phyloP scores from a whole-genome alignment of 2,888 invertebrate genomes.

The Callyntrura sp. region DNA sequence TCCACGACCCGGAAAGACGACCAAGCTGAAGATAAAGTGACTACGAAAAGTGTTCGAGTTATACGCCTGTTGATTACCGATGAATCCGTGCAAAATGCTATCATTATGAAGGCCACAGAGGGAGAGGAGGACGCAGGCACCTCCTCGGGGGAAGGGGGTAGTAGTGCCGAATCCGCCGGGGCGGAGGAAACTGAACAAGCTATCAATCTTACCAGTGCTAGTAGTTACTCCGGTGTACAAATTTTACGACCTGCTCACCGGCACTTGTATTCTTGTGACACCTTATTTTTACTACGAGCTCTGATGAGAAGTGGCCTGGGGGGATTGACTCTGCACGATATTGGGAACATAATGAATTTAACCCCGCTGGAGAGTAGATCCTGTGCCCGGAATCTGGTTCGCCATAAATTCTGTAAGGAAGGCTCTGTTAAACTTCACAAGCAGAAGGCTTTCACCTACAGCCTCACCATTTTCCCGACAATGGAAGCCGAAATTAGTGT shows the following conservation, averaged over 20 bases:
- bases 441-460: slow-evolving; percentile 53
- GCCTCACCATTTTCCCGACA: neutral
- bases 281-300: neutral
- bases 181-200: neutral
- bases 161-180: no score
- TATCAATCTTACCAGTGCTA: neutral
- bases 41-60: slow-evolving; percentile 26
- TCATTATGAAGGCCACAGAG: neutral
- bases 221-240: neutral
- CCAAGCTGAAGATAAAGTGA: neutral
- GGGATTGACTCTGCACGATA: slow-evolving; percentile 65
- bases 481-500: neutral
- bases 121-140: neutral
- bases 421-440: slow-evolving; percentile 38
- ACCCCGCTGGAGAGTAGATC: slow-evolving; percentile 68
- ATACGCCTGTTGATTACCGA: slow-evolving; percentile 35
- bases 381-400: slow-evolving; percentile 48
- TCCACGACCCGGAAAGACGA: no score
- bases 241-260: neutral
- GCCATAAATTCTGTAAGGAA: slow-evolving; percentile 39
- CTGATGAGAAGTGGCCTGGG: slow-evolving; percentile 45
- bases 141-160: neutral
- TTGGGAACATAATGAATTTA: slow-evolving; percentile 12
- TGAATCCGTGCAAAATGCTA: neutral
- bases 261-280: neutral